phyloP scores from a whole-genome alignment of 2,113 vertebrate species.

The Myanophis thanlyinensis region DNA sequence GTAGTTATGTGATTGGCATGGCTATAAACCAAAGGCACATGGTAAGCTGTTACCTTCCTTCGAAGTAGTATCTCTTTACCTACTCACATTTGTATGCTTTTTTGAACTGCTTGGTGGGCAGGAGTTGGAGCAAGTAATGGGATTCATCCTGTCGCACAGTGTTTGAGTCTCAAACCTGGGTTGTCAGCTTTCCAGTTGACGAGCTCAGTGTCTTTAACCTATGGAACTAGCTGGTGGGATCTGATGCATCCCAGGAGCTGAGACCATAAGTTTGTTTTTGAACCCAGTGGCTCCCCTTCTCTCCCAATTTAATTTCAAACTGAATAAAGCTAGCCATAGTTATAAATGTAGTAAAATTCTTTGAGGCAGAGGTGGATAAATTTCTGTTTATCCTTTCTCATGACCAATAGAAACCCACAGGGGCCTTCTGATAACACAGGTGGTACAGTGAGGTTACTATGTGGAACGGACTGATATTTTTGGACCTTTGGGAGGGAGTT shows the following conservation, averaged over 20 bases:
- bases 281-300: neutral
- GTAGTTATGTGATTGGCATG: neutral
- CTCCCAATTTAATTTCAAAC: neutral
- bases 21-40: neutral
- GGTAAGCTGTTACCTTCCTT: neutral
- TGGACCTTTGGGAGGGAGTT: neutral
- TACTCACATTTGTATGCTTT: neutral
- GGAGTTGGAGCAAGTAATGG: neutral
- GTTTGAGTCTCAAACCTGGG: neutral
- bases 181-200: neutral
- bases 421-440: neutral
- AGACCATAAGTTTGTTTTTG: neutral
- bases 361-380: neutral
- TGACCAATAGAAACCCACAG: neutral
- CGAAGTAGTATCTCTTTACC: neutral
- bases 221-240: neutral
- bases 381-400: neutral
- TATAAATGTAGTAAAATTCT: neutral
- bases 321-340: neutral
- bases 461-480: neutral
- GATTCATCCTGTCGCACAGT: neutral
- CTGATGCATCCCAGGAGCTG: neutral
- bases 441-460: neutral
- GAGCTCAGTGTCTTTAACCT: neutral
- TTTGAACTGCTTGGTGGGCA: neutral